Evolutionary conservation across 2,113 vertebrate genomes (phyloP).

Genomic region (Nyctereutes procyonoides): DNA sequence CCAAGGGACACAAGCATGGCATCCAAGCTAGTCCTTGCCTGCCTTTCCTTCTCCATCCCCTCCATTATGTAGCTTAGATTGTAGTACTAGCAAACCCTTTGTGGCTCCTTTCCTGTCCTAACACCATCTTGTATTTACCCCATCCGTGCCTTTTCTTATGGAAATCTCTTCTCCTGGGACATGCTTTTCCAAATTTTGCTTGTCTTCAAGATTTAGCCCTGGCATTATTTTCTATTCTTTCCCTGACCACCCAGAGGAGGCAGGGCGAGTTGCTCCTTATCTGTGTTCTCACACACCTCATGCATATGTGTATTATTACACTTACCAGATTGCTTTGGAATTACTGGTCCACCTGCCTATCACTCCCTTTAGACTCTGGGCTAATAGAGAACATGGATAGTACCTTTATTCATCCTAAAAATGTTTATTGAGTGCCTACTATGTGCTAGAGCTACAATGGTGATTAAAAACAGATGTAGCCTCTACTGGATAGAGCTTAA

Average conservation of each 20-base stretch:
- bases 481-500: not conserved
- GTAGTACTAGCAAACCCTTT: not conserved
- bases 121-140: not conserved
- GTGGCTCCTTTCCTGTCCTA: not conserved
- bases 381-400: not conserved
- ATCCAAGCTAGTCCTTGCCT: not conserved
- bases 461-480: not conserved
- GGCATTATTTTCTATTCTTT: not conserved
- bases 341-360: not conserved
- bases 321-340: not conserved
- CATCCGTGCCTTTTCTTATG: not conserved
- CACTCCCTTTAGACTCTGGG: not conserved
- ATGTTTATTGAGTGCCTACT: not conserved
- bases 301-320: not conserved
- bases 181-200: not conserved
- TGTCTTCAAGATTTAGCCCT: not conserved
- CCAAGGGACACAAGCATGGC: not conserved
- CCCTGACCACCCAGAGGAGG: not conserved
- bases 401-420: not conserved
- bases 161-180: not conserved
- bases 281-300: fast-evolving
- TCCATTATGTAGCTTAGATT: not conserved
- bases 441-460: not conserved
- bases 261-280: not conserved
- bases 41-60: not conserved